A percentile compares a stretch with the other conserved stretches of the same genome.
Conservation (phyloP, 2,113 vertebrate genomes). For the Aspiorhynchus laticeps region DNA sequence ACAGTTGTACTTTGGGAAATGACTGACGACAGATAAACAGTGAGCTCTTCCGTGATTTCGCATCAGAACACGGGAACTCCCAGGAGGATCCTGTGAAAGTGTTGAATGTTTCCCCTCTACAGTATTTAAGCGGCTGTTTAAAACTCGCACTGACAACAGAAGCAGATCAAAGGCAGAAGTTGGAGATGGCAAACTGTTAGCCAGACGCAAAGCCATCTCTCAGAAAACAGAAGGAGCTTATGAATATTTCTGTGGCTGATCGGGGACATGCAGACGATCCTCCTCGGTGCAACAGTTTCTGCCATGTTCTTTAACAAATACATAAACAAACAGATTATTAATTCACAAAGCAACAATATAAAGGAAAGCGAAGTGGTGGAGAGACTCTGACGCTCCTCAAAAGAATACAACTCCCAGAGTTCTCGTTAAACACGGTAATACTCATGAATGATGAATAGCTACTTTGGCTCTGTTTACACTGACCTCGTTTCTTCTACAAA, state of each 20-base stretch:
- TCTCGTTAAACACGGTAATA: conserved; percentile 66
- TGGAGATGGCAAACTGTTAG: conserved; percentile 6
- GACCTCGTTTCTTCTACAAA: conserved; percentile 66
- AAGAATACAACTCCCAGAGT: conserved; percentile 70
- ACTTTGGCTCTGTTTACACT: conserved; percentile 70
- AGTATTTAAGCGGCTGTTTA: conserved; percentile 13
- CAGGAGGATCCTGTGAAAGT: conserved; percentile 27
- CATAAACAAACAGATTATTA: conserved; percentile 64
- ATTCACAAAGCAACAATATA: conserved; percentile 63
- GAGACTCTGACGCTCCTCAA: conserved; percentile 34
- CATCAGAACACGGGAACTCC: conserved; percentile 8
- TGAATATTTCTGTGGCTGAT: conserved; percentile 74
- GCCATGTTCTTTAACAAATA: conserved; percentile 54
- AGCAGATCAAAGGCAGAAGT: conserved; percentile 38
- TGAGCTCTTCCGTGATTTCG: not conserved
- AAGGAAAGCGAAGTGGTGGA: conserved; percentile 46
- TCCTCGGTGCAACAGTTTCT: conserved; percentile 57
- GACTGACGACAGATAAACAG: conserved; percentile 14
- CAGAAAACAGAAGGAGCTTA: conserved; percentile 52
- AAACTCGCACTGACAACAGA: conserved; percentile 12
- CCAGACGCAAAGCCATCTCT: conserved; percentile 30
- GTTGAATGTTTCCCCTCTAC: conserved; percentile 1
- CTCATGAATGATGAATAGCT: conserved; percentile 75
- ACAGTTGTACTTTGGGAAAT: not conserved
- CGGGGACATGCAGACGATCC: conserved; percentile 62